phyloP scores from a whole-genome alignment of 64 coral and sea anemone species.

The Stylophora pistillata region DNA sequence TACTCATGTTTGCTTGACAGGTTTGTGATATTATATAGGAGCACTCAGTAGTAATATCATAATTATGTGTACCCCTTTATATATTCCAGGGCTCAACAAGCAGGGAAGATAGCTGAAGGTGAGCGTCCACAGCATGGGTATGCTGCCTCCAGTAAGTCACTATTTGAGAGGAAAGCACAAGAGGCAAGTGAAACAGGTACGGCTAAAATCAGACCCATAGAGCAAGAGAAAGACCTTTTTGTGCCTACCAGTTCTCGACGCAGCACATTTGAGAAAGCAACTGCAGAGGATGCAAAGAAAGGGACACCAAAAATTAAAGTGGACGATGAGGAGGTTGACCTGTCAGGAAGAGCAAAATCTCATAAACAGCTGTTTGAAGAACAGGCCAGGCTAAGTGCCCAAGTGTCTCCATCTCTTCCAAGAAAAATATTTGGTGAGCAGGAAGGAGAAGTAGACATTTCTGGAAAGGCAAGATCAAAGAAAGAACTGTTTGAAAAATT shows the following conservation, averaged over 20 bases:
- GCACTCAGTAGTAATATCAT: too few relatives aligned
- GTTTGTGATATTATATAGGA: too few relatives aligned
- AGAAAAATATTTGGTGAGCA: slow-evolving; percentile 49
- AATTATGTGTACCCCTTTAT: too few relatives aligned
- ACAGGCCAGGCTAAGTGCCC: slow-evolving; percentile 22
- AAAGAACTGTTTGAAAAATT: slow-evolving; percentile 53
- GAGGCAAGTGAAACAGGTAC: slow-evolving; percentile 27
- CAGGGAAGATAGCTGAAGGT: slow-evolving; percentile 37
- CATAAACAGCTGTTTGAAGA: slow-evolving; percentile 61
- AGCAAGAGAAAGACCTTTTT: slow-evolving; percentile 32
- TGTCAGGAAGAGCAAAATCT: slow-evolving; percentile 56
- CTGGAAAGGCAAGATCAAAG: slow-evolving; percentile 39
- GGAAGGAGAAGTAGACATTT: slow-evolving; percentile 52
- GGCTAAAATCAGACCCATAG: slow-evolving; percentile 16
- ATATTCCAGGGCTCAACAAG: not conserved
- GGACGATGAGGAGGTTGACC: slow-evolving; percentile 33
- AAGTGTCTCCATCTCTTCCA: slow-evolving; percentile 50
- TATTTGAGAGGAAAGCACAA: slow-evolving; percentile 64
- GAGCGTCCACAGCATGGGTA: slow-evolving; percentile 42
- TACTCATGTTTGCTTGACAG: too few relatives aligned
- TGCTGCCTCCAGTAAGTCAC: slow-evolving; percentile 37
- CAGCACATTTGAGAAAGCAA: slow-evolving; percentile 47
- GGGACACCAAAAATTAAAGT: slow-evolving; percentile 49
- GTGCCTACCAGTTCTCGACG: slow-evolving; percentile 21
- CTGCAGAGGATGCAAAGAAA: slow-evolving; percentile 9